Conservation (phyloP, 2,888 invertebrate genomes). For the Yponomeuta evonymella region DNA sequence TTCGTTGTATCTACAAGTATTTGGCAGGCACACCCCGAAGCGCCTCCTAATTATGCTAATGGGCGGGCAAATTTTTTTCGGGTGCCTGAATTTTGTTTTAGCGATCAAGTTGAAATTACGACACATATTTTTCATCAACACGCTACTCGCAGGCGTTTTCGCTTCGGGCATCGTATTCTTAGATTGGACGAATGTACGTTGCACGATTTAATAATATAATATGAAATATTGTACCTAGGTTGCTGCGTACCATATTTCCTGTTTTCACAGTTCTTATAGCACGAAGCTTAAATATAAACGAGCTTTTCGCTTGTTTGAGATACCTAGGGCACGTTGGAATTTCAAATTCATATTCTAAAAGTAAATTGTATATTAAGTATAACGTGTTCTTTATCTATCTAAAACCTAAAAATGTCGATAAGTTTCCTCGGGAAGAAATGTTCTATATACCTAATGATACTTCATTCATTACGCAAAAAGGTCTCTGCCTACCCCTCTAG, state of each 20-base stretch:
- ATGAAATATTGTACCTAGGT: not conserved
- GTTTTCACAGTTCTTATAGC: no score
- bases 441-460: no score
- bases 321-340: no score
- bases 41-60: conserved; percentile 36
- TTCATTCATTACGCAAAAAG: no score
- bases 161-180: conserved; percentile 33
- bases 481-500: no score
- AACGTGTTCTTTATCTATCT: no score
- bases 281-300: no score
- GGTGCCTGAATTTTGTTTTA: conserved; percentile 39
- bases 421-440: no score
- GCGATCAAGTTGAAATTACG: conserved; percentile 40
- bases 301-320: no score
- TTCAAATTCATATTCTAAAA: no score
- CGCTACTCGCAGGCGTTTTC: conserved; percentile 43
- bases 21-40: conserved; percentile 32
- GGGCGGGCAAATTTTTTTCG: conserved; percentile 35
- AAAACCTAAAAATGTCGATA: no score
- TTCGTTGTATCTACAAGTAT: conserved; percentile 46
- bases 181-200: conserved; percentile 27
- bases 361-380: no score
- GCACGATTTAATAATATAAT: not conserved
- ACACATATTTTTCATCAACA: conserved; percentile 40
- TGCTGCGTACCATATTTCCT: not conserved